phyloP scores from a whole-genome alignment of 2,113 vertebrate genomes.

The Neolamprologus toae region DNA sequence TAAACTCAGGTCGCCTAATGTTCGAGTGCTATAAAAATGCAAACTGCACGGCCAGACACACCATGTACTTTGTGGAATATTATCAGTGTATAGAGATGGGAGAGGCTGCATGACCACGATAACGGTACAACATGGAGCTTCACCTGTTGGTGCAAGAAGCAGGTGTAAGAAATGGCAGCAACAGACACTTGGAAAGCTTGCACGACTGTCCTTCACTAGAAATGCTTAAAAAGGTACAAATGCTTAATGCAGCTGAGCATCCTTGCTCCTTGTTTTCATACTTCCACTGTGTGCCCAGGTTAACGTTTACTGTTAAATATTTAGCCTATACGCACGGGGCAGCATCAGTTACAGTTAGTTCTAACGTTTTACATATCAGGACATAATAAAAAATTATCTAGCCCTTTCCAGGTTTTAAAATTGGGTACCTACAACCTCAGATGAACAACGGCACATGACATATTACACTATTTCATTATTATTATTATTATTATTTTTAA shows the following conservation, averaged over 20 bases:
- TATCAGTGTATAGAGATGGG: neutral
- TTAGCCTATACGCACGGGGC: neutral
- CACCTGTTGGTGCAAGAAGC: neutral
- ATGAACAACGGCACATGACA: neutral
- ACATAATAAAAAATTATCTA: neutral
- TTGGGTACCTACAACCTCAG: neutral
- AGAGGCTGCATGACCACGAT: neutral
- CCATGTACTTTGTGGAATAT: neutral
- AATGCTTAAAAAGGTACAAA: neutral
- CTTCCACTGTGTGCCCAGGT: neutral
- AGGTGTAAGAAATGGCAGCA: neutral
- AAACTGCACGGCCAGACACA: neutral
- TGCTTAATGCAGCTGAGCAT: neutral
- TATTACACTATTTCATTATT: neutral
- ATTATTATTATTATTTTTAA: neutral
- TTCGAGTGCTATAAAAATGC: slow-evolving; percentile 19
- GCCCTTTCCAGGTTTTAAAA: neutral
- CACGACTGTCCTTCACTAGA: neutral
- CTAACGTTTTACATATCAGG: neutral
- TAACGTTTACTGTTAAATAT: slow-evolving; percentile 1
- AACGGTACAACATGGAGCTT: neutral
- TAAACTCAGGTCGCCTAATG: neutral
- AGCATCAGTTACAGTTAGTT: neutral
- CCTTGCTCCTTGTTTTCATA: neutral
- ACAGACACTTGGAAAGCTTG: neutral